phyloP scores from a whole-genome alignment of 2,797 vertebrate species.

The Intellagama lesueurii region DNA sequence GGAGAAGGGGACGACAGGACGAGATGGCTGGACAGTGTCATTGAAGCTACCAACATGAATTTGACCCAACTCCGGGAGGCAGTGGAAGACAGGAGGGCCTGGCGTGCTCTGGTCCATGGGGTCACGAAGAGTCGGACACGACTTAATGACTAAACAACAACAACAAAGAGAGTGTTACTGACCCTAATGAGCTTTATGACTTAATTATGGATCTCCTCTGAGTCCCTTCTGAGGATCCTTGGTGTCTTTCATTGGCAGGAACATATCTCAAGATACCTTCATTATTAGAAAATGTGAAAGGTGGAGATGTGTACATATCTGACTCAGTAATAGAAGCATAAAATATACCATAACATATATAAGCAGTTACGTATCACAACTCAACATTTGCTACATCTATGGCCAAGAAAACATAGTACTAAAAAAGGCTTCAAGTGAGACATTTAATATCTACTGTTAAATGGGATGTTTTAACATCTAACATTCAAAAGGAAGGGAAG shows the following conservation, averaged over 20 bases:
- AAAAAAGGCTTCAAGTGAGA: not conserved
- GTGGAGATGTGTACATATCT: not conserved
- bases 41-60: too few species aligned
- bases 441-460: too few species aligned
- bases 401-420: not conserved
- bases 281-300: not conserved
- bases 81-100: too few species aligned
- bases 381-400: not conserved
- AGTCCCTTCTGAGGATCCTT: too few species aligned
- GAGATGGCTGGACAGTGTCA: too few species aligned
- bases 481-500: not conserved
- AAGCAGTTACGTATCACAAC: not conserved
- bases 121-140: too few species aligned
- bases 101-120: too few species aligned
- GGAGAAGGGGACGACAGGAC: too few species aligned
- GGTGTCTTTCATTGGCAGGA: not conserved
- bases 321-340: not conserved
- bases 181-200: not conserved
- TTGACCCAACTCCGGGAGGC: too few species aligned
- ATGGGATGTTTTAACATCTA: not conserved
- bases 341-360: not conserved
- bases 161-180: not conserved
- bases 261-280: too few species aligned
- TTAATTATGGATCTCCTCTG: not conserved
- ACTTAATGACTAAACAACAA: too few species aligned